Evolutionary conservation across 2,113 vertebrate species (phyloP).

Genomic region (Grallaria varia): DNA sequence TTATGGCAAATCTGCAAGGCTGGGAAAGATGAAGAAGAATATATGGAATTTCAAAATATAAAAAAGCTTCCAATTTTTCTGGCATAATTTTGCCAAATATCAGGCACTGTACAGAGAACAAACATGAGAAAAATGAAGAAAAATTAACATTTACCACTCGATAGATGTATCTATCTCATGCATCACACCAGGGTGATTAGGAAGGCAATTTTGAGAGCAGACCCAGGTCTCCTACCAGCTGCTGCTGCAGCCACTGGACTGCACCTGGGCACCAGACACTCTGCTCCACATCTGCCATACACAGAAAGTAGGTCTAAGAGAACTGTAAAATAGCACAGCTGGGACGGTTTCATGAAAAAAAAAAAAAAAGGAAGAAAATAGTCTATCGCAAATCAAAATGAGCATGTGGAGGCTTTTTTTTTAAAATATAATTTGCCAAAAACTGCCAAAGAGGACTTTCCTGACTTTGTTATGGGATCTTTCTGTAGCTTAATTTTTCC

Average conservation of each 20-base stretch:
- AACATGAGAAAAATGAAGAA: not conserved
- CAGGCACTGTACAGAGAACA: not conserved
- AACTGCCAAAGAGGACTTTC: not conserved
- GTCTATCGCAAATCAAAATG: not conserved
- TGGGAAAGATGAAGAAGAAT: not conserved
- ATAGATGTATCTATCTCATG: not conserved
- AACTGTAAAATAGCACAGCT: not conserved
- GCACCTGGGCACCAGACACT: not conserved
- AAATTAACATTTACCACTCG: not conserved
- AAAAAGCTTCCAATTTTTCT: not conserved
- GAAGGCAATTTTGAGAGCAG: not conserved
- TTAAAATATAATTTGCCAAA: not conserved
- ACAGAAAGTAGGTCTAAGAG: not conserved
- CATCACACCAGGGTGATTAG: too few relatives aligned
- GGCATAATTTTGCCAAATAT: not conserved
- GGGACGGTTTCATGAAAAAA: not conserved
- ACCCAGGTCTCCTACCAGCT: not conserved
- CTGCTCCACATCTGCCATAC: not conserved
- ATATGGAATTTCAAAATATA: not conserved
- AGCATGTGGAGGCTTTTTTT: not conserved
- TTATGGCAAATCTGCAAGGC: not conserved
- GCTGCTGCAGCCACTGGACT: not conserved
- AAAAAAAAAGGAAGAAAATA: too few relatives aligned
- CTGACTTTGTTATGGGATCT: not conserved
- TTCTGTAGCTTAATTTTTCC: not conserved